Base-by-base conservation (phyloP, 2,888 invertebrate species). In the Cinara cedri region DNA sequence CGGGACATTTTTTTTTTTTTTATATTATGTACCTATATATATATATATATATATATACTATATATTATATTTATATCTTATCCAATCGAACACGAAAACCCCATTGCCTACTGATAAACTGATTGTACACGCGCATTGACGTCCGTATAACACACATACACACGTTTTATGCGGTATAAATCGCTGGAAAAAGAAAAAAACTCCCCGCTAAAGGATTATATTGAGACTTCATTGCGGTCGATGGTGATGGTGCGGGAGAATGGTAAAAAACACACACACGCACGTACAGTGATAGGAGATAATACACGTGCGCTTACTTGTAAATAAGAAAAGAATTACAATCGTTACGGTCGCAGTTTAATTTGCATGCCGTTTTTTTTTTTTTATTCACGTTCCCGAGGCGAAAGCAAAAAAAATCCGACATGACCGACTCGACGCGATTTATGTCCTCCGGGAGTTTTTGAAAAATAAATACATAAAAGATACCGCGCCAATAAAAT, bases 291-390 rank as follows among this genome's bases (percentile, higher is more conserved):
- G 6, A 34, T 3, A 34, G 34, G 34, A 34, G 34, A 34, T 34
- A 34, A 34, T 34, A 34, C 34, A 6, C 34, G 34, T 21, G 24
- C 13, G 34, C 49, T 46, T 16, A 60, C 68, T 68, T 78, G 60
- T 78, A 78, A 78, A 78, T 78, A 78, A 78, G 76, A 78, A 68
- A 68, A 78, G 76, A 78, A 78, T 78, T 78, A 78, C 68, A 78
- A 66, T 68, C 76, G 76, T 78, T 78, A 68, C 57, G 76, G 76
- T 78, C 57, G 49, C 68, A 68, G 76, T 78, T 78, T 78, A 78
- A 78, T 78, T 78, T 78, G 57, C 66, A 78, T 78, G 34, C 49
- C n/a, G 75, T 54, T 68, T 57, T 68, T 75, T 66, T 44, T 34
- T 34, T 34, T 34, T 34, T 34, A 4, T 34, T 34, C 34, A 6